Percentiles rank a stretch among this genome's conserved stretches.
These are phyloP conservation scores for Illadopsis cleaveri DNA, from an alignment of 2,113 vertebrate genomes.

Conservation along the genomic window DNA sequence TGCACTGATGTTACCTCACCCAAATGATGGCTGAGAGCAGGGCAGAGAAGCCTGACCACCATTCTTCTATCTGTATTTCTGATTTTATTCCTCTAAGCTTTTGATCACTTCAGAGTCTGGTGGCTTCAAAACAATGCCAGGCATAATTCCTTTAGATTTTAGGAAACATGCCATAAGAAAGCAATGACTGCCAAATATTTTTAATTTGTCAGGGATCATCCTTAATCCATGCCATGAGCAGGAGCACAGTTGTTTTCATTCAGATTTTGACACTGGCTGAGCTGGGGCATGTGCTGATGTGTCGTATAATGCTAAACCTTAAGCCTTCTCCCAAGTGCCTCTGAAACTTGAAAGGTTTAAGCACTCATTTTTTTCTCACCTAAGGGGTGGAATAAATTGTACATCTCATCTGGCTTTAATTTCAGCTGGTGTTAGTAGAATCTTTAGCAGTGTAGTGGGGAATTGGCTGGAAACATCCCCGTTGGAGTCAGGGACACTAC, in stretches of 20 bases:
- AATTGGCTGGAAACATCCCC: slow-evolving; percentile 15
- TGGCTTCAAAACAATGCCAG: not conserved
- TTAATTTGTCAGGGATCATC: slow-evolving; percentile 12
- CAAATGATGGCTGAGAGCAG: not conserved
- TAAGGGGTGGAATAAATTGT: slow-evolving; percentile 36
- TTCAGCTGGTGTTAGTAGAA: slow-evolving; percentile 24
- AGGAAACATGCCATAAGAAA: not conserved
- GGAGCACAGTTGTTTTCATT: not conserved
- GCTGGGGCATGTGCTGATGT: not conserved
- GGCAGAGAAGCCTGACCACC: not conserved
- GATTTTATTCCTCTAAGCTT: not conserved
- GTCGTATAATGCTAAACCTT: not conserved
- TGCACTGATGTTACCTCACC: not conserved
- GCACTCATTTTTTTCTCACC: slow-evolving; percentile 16
- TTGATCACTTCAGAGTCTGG: not conserved
- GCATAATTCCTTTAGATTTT: not conserved
- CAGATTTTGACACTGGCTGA: not conserved
- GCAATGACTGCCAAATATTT: not conserved
- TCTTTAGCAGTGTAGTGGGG: not conserved
- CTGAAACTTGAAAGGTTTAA: not conserved
- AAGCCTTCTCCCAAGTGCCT: not conserved
- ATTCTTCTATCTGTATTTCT: not conserved
- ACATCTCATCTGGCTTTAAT: slow-evolving; percentile 54
- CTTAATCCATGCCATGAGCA: not conserved
- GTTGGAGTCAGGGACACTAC: not conserved